Conservation (phyloP, 2,113 vertebrate genomes). For the Phylloscopus trochiloides region DNA sequence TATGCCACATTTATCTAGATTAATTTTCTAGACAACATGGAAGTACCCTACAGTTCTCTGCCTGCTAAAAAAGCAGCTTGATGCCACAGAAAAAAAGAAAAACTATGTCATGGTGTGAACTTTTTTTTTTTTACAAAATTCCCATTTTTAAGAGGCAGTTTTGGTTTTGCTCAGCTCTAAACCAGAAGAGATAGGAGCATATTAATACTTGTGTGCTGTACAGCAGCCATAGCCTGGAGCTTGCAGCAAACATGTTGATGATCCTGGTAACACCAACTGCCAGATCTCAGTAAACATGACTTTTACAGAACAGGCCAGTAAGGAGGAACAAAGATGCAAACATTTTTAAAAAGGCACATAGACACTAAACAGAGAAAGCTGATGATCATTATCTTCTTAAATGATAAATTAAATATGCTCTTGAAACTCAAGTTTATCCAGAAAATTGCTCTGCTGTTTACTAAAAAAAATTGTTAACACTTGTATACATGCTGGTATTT, state of each 20-base stretch:
- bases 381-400: neutral
- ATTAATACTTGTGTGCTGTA: neutral
- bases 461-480: neutral
- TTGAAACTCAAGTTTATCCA: neutral
- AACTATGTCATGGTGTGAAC: neutral
- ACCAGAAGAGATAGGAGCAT: neutral
- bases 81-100: neutral
- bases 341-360: neutral
- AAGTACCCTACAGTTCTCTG: neutral
- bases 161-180: neutral
- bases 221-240: neutral
- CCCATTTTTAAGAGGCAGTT: neutral
- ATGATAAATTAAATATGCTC: neutral
- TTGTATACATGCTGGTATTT: neutral
- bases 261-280: neutral
- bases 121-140: neutral
- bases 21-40: neutral
- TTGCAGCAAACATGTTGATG: neutral
- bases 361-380: neutral
- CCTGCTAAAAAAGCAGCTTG: neutral
- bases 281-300: neutral
- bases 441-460: neutral
- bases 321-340: neutral
- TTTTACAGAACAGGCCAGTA: neutral
- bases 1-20: neutral